Evolutionary conservation across 2,797 vertebrate genomes (phyloP), one percentile per base, ranked within the genome.

Genomic region (Chiroxiphia lanceolata): DNA sequence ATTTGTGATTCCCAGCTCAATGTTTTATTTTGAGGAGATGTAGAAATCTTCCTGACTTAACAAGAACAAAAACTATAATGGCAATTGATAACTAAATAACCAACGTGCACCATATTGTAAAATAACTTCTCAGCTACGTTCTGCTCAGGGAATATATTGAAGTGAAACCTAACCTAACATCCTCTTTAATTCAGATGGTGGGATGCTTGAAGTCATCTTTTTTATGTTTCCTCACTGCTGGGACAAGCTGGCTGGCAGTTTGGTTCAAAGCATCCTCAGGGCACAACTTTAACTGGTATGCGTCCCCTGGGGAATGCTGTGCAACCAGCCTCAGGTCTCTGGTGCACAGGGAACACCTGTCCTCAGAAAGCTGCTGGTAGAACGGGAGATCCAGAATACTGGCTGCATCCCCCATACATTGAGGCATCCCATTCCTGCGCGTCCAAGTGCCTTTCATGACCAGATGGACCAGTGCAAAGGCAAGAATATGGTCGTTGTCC

Each of bases 1-100:
- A 19, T 71, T 83, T 80, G 21, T 89, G 45, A 68, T 71, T 83
- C 20, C 21, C 42, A 45, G 33, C 31, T 71, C 27, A 11, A 0
- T 40, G 53, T 56, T 95, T 94, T 77, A 68, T 16, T 87, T 70
- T 60, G 80, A 79, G 81, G 36, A 91, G 61, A 70, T 70, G 4
- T 25, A 76, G 91, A 96, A 75, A 79, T 93, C 25, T 71, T 87
- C 67, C 68, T 77, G 29, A 89, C 31, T 70, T 61, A 81, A 56
- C 7, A 65, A 68, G 48, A 94, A 53, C 47, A 88, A 60, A 65
- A 90, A 72, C 40, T 59, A 27, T 36, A 42, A 34, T 71, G 77
- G 42, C 15, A 33, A n/a, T 89, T 11, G 2, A 31, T 85, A 92
- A 72, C 14, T 79, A 57, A 65, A 34, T 50, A 14, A 89, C 80